Conservation (phyloP, 2,113 vertebrate species). For the Thamnaconus septentrionalis region DNA sequence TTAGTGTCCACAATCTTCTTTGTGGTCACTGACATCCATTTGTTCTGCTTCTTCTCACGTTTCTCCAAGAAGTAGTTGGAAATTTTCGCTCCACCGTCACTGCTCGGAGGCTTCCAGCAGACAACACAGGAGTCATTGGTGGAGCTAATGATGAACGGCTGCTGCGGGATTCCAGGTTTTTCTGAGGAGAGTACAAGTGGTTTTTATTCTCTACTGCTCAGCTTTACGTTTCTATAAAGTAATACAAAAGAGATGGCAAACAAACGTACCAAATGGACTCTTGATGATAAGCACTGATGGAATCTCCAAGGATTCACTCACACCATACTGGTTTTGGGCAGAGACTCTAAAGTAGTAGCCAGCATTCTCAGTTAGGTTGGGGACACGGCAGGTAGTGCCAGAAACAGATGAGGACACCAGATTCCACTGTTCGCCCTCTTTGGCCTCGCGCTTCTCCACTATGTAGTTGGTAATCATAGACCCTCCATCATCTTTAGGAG, state of each 20-base stretch:
- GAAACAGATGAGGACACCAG: conserved; percentile 93
- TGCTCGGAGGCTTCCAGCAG: conserved; percentile 92
- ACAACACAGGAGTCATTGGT: conserved; percentile 85
- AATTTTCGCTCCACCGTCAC: conserved; percentile 95
- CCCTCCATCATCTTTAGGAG: conserved; percentile 91
- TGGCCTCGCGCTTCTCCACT: conserved; percentile 95
- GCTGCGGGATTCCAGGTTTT: conserved; percentile 89
- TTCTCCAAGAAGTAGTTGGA: conserved; percentile 94
- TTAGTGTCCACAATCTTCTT: conserved; percentile 88
- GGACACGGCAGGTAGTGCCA: conserved; percentile 90
- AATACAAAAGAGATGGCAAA: background rate
- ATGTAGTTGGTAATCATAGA: conserved; percentile 95
- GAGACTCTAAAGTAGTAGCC: conserved; percentile 98
- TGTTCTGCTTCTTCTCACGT: conserved; percentile 98
- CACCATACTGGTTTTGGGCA: conserved; percentile 94
- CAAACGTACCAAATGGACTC: conserved; percentile 88
- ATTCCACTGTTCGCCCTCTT: conserved; percentile 93
- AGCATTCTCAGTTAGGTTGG: conserved; percentile 89
- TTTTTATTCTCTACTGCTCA: conserved; percentile 3
- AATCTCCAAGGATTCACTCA: conserved; percentile 92
- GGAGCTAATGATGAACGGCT: conserved; percentile 85
- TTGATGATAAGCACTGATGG: conserved; percentile 91
- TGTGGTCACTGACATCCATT: conserved; percentile 93
- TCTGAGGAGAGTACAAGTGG: conserved; percentile 74
- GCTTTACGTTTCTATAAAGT: background rate